phyloP scores from a whole-genome alignment of 2,797 vertebrate genomes.

The Scarus forsteni region DNA sequence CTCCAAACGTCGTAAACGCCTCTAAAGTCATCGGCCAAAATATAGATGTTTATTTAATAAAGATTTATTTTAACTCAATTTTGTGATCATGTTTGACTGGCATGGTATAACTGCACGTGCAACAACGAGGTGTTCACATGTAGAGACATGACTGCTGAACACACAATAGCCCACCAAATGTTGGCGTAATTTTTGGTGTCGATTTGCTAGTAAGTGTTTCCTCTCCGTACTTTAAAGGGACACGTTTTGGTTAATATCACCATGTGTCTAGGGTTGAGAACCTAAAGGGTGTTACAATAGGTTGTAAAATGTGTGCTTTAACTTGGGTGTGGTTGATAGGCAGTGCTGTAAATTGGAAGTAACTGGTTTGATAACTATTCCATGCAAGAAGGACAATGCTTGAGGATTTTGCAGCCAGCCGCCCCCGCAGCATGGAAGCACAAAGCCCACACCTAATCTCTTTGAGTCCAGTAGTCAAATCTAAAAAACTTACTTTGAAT shows the following conservation, averaged over 20 bases:
- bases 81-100: background rate
- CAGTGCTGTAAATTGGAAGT: conserved; percentile 48
- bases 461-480: background rate
- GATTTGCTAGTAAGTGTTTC: no score
- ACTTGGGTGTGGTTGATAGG: conserved; percentile 64
- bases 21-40: no score
- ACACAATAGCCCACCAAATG: background rate
- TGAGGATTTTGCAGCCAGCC: conserved; percentile 42
- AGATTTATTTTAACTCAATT: no score
- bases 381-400: conserved; percentile 24
- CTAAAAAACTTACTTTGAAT: background rate
- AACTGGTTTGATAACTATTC: conserved; percentile 72
- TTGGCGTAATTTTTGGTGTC: background rate
- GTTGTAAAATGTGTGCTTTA: conserved; percentile 28
- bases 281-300: background rate
- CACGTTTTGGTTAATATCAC: no score
- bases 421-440: conserved; percentile 20
- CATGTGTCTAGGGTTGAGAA: background rate
- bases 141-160: background rate
- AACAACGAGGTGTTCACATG: background rate
- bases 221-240: no score
- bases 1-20: no score
- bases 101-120: background rate
- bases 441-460: background rate
- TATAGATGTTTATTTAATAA: no score